These are phyloP conservation scores for Eulithis testata DNA, from an alignment of 2,888 invertebrate genomes.

Conservation along the genomic window DNA sequence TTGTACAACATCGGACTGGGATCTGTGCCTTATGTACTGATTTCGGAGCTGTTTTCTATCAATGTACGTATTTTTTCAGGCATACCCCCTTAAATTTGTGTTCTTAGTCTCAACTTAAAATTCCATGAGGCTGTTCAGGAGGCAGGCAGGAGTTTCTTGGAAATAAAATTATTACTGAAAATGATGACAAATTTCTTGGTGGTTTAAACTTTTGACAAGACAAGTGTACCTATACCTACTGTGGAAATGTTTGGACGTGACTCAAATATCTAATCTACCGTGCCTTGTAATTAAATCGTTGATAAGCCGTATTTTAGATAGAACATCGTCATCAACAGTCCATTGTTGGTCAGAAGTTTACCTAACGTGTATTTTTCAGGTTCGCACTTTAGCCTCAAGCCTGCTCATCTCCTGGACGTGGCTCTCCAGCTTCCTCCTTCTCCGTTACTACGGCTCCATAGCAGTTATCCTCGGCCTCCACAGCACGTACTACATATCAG, in stretches of 20 bases:
- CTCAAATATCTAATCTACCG: too few relatives aligned
- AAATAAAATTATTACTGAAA: too few relatives aligned
- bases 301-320: too few relatives aligned
- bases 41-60: conserved; percentile 73
- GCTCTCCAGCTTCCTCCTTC: conserved; percentile 73
- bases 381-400: conserved; percentile 75
- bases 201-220: too few relatives aligned
- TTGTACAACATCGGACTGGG: conserved; percentile 78
- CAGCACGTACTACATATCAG: conserved; percentile 73
- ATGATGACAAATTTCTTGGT: too few relatives aligned
- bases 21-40: conserved; percentile 77
- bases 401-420: conserved; percentile 78
- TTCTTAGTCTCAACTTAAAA: too few relatives aligned
- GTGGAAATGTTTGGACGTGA: too few relatives aligned
- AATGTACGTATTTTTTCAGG: conserved; percentile 64
- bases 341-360: background rate
- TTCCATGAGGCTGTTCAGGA: too few relatives aligned
- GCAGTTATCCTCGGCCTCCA: conserved; percentile 71
- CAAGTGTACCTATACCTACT: too few relatives aligned
- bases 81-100: conserved; percentile 6
- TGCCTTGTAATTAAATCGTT: too few relatives aligned
- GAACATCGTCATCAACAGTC: too few relatives aligned
- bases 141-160: too few relatives aligned
- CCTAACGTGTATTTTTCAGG: conserved; percentile 49
- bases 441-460: conserved; percentile 73